Evolutionary conservation across 2,888 invertebrate genomes (phyloP).

Genomic region (Eledona agricola): DNA sequence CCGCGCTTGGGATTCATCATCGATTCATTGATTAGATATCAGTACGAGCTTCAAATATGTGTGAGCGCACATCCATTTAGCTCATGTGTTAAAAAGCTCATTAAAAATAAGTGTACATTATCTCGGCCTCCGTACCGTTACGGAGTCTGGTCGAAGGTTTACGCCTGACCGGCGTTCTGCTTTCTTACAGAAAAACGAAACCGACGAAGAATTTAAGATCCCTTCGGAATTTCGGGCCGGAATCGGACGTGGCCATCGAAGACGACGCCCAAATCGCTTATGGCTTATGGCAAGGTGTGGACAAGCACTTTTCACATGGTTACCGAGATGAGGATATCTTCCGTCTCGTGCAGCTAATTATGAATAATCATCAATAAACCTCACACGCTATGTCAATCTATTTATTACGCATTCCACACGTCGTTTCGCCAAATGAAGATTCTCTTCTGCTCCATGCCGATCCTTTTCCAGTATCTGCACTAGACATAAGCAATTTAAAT

Average conservation of each 20-base stretch:
- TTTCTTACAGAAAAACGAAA: constrained; percentile 34
- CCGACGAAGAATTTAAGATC: constrained; percentile 16
- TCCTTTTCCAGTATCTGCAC: constrained; percentile 11
- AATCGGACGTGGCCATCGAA: constrained; percentile 18
- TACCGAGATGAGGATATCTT: background rate
- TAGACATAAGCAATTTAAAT: constrained; percentile 42
- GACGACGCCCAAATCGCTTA: constrained; percentile 15
- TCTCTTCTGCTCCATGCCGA: background rate
- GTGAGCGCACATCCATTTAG: constrained; percentile 52
- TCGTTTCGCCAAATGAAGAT: constrained; percentile 1
- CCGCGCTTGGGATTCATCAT: constrained; percentile 58
- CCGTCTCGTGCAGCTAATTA: constrained; percentile 2
- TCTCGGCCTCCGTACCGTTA: constrained; percentile 32
- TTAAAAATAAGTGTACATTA: constrained; percentile 48
- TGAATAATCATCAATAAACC: background rate
- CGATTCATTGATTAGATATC: constrained; percentile 62
- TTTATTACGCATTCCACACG: background rate
- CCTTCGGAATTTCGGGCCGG: constrained; percentile 17
- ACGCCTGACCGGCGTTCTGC: constrained; percentile 39
- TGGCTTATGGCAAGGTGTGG: background rate
- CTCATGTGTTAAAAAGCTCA: constrained; percentile 54
- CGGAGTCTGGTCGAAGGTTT: constrained; percentile 32
- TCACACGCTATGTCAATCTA: constrained; percentile 4
- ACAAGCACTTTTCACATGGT: background rate
- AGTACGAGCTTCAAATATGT: constrained; percentile 55